Evolutionary conservation across 2,797 vertebrate species (phyloP).

Genomic region (Crocidura indochinensis): DNA sequence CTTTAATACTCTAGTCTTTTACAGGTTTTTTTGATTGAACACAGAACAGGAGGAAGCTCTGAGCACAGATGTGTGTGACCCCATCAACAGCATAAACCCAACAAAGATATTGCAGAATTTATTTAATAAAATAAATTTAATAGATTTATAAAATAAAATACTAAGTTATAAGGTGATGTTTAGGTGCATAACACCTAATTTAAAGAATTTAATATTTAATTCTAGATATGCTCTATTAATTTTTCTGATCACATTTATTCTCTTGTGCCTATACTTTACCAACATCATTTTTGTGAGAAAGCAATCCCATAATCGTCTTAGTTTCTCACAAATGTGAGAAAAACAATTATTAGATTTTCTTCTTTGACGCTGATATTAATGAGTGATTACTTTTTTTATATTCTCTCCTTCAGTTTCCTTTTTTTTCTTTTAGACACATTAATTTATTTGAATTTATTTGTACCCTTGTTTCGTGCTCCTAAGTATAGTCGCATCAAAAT

Average conservation of each 20-base stretch:
- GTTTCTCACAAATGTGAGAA: neutral
- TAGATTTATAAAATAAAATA: neutral
- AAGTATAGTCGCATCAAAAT: neutral
- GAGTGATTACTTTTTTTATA: neutral
- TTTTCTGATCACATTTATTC: neutral
- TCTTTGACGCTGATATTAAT: neutral
- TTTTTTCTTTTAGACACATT: neutral
- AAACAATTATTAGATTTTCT: neutral
- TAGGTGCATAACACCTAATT: neutral
- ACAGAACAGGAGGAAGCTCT: too few relatives aligned
- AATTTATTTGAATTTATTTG: neutral
- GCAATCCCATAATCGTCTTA: neutral
- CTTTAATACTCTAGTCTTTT: too few relatives aligned
- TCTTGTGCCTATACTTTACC: neutral
- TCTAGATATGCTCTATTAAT: neutral
- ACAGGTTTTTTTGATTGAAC: too few relatives aligned
- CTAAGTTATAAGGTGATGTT: neutral
- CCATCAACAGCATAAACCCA: too few relatives aligned
- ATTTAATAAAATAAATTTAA: too few relatives aligned
- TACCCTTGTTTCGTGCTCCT: neutral
- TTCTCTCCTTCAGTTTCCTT: neutral
- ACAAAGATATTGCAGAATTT: too few relatives aligned
- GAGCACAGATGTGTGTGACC: too few relatives aligned
- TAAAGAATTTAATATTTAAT: neutral
- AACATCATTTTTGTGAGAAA: neutral